phyloP scores from a whole-genome alignment of 2,797 vertebrate genomes.

The Ambastaia sidthimunki region DNA sequence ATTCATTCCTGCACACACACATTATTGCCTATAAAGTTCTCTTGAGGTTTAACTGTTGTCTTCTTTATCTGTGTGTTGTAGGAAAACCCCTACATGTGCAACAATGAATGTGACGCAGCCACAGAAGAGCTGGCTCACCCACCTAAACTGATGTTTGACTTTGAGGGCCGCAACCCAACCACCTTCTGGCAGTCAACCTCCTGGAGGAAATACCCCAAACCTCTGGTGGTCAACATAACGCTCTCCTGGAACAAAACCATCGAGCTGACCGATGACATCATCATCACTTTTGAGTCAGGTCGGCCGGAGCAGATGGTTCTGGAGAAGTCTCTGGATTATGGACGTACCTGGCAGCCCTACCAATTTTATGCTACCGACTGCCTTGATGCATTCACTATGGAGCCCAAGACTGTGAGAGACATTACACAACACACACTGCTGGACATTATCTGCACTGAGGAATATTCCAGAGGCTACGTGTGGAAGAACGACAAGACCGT shows the following conservation, averaged over 20 bases:
- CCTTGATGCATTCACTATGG: constrained; percentile 97
- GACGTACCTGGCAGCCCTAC: constrained; percentile 95
- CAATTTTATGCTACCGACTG: constrained; percentile 98
- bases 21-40: constrained; percentile 25
- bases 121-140: constrained; percentile 95
- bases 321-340: constrained; percentile 96
- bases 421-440: constrained; percentile 91
- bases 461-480: constrained; percentile 94
- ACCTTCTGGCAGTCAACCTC: constrained; percentile 98
- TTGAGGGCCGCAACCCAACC: constrained; percentile 93
- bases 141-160: constrained; percentile 95
- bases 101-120: constrained; percentile 94
- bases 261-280: constrained; percentile 96
- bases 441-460: constrained; percentile 99
- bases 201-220: constrained; percentile 94
- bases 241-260: constrained; percentile 99
- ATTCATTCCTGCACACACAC: constrained; percentile 17
- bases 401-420: constrained; percentile 93
- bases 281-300: constrained; percentile 95
- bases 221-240: constrained; percentile 94
- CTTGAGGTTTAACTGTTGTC: constrained; percentile 46
- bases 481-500: constrained; percentile 96
- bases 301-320: constrained; percentile 97
- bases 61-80: constrained; percentile 64
- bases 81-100: constrained; percentile 99